Evolutionary conservation across 2,888 invertebrate species (phyloP).

Genomic region (Sinhomidia bicolor): DNA sequence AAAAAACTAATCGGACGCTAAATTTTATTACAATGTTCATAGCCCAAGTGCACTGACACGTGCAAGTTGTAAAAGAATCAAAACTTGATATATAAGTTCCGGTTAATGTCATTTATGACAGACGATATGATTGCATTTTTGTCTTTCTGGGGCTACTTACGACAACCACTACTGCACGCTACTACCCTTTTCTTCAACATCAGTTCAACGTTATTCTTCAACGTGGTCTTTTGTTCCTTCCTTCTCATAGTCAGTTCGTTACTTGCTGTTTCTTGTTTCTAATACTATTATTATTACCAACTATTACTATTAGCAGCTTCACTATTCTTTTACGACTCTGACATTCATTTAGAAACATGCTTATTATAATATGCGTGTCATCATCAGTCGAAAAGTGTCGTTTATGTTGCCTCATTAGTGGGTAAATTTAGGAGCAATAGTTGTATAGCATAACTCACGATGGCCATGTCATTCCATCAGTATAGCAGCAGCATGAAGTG

Average conservation of each 20-base stretch:
- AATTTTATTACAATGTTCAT: too few relatives aligned
- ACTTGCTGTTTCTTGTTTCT: too few relatives aligned
- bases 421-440: conserved; percentile 30
- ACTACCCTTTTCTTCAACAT: not conserved
- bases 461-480: not conserved
- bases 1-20: too few relatives aligned
- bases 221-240: too few relatives aligned
- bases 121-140: not conserved
- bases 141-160: not conserved
- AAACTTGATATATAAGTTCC: too few relatives aligned
- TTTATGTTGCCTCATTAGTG: conserved; percentile 50
- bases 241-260: too few relatives aligned
- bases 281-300: too few relatives aligned
- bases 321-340: not conserved
- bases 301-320: not conserved
- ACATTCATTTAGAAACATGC: conserved; percentile 33
- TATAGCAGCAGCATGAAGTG: not conserved
- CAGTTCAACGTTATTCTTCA: too few relatives aligned
- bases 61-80: too few relatives aligned
- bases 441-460: conserved; percentile 42
- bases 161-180: not conserved
- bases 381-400: conserved; percentile 35
- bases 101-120: too few relatives aligned
- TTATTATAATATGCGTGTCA: conserved; percentile 40
- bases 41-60: too few relatives aligned